These are phyloP conservation scores for Rostratula benghalensis DNA, from an alignment of 2,113 vertebrate species.

Conservation along the genomic window DNA sequence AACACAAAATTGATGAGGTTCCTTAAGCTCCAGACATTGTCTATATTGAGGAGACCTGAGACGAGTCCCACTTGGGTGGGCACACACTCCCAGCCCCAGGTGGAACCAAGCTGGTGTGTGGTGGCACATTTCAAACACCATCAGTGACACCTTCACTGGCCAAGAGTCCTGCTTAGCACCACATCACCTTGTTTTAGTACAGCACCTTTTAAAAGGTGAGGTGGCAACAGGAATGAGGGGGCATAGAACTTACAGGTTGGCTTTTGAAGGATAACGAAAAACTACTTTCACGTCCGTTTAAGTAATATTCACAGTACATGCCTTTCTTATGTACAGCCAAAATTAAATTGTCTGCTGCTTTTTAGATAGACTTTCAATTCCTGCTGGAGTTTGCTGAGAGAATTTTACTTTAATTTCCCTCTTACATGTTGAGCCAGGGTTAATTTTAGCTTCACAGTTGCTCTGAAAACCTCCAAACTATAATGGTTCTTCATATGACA, in stretches of 20 bases:
- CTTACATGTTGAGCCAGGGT: not conserved
- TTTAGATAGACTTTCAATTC: not conserved
- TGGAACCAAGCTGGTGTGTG: not conserved
- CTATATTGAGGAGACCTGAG: not conserved
- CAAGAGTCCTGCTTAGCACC: not conserved
- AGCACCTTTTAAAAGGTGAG: not conserved
- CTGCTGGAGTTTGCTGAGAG: not conserved
- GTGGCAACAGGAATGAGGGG: not conserved
- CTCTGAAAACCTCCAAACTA: constrained; percentile 24
- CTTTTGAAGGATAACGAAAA: not conserved
- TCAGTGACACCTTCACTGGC: not conserved
- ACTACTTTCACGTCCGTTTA: not conserved
- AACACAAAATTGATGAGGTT: not conserved
- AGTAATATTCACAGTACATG: not conserved
- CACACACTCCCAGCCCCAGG: no score
- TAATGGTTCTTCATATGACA: constrained; percentile 11
- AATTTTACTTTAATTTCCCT: constrained; percentile 21
- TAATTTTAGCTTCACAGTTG: constrained; percentile 58
- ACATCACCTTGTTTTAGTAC: not conserved
- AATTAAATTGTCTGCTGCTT: not conserved
- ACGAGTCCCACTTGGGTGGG: not conserved
- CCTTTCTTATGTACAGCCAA: not conserved
- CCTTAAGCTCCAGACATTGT: not conserved
- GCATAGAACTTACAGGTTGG: not conserved
- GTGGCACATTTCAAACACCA: not conserved